These are phyloP conservation scores for Stegostoma tigrinum DNA, from an alignment of 2,113 vertebrate species.

Conservation along the genomic window DNA sequence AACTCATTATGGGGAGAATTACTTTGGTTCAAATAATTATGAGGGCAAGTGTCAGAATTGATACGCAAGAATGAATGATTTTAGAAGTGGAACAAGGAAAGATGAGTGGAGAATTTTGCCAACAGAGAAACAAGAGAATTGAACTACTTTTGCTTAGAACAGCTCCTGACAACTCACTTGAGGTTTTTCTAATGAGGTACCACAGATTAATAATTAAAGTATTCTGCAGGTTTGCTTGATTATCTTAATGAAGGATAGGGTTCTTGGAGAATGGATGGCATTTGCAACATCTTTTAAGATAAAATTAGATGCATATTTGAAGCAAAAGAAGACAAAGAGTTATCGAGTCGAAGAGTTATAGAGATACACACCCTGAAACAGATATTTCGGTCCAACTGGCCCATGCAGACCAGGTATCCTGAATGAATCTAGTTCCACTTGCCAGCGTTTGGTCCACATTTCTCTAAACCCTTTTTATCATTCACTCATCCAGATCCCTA, in stretches of 20 bases:
- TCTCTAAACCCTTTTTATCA: no score
- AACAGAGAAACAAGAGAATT: not conserved
- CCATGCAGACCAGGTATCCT: no score
- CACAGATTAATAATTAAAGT: not conserved
- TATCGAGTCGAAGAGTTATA: not conserved
- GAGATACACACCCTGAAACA: no score
- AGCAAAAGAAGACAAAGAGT: not conserved
- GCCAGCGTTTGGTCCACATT: no score
- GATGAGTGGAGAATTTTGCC: not conserved
- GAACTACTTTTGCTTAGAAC: not conserved
- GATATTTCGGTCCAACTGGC: no score
- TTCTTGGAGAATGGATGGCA: not conserved
- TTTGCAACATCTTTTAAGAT: not conserved
- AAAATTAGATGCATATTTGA: not conserved
- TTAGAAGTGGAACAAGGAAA: not conserved
- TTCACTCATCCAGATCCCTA: no score
- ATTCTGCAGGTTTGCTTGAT: not conserved
- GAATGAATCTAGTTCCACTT: no score
- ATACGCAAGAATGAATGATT: not conserved
- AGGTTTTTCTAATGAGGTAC: not conserved
- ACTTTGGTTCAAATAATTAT: not conserved
- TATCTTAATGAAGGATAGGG: not conserved
- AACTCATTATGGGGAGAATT: not conserved
- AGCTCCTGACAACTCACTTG: not conserved
- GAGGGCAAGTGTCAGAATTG: constrained; percentile 14